Percentiles rank a stretch among this genome's conserved stretches.
These are phyloP conservation scores for Autographa gamma DNA, from an alignment of 2,888 invertebrate genomes.

Conservation along the genomic window DNA sequence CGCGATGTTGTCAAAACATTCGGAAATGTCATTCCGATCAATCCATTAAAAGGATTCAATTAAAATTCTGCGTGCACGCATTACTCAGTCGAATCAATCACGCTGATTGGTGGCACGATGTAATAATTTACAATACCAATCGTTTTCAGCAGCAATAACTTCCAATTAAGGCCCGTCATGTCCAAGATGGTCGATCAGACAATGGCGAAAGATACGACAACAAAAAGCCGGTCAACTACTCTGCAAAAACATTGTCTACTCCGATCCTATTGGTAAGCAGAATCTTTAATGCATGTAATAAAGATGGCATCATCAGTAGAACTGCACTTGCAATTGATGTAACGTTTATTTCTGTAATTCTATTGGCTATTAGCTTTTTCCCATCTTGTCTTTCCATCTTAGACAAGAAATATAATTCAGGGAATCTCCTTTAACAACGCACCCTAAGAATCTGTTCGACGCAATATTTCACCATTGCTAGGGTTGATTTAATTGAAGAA, in stretches of 20 bases:
- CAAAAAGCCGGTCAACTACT: constrained; percentile 61
- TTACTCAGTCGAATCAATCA: constrained; percentile 74
- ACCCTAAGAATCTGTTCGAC: not conserved
- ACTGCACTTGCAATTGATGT: not conserved
- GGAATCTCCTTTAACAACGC: not conserved
- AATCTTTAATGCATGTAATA: not conserved
- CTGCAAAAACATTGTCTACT: constrained; percentile 30
- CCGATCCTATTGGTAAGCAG: constrained; percentile 11
- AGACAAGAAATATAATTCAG: not conserved
- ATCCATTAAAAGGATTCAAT: constrained; percentile 59
- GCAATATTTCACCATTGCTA: not conserved
- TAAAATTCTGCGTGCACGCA: constrained; percentile 66
- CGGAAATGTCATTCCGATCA: constrained; percentile 37
- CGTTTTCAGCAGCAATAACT: constrained; percentile 78
- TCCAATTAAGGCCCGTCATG: constrained; percentile 77
- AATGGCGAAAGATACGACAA: constrained; percentile 55
- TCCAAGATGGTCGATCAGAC: constrained; percentile 64
- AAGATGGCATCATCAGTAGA: not conserved
- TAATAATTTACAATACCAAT: constrained; percentile 78
- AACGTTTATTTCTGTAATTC: constrained; percentile 7
- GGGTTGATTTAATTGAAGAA: too few species aligned
- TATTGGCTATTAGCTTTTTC: constrained; percentile 8
- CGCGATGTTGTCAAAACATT: constrained; percentile 50
- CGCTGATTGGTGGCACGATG: constrained; percentile 76
- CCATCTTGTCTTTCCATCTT: not conserved